phyloP scores from a whole-genome alignment of 2,888 invertebrate species.

The Rhingia rostrata region DNA sequence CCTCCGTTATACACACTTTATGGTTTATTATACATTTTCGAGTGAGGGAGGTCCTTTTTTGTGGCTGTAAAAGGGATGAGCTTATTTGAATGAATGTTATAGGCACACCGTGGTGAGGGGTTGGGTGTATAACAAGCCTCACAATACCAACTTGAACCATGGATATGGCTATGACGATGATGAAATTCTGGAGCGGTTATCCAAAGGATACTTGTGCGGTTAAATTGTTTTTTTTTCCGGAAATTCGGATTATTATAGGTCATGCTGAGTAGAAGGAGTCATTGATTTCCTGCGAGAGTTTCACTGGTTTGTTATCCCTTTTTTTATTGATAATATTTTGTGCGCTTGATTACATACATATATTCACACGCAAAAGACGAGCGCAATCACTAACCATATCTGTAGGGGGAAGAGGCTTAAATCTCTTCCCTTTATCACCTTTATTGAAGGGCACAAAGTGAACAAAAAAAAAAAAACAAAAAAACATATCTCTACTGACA shows the following conservation, averaged over 20 bases:
- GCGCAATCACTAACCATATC: constrained; percentile 62
- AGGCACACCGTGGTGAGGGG: not conserved
- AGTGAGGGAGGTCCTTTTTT: constrained; percentile 41
- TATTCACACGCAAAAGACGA: constrained; percentile 29
- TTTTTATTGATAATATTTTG: constrained; percentile 13
- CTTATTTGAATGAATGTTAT: constrained; percentile 48
- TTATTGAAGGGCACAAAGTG: constrained; percentile 69
- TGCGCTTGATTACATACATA: constrained; percentile 45
- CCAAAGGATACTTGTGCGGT: constrained; percentile 33
- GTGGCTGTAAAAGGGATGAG: constrained; percentile 26
- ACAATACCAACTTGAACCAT: not conserved
- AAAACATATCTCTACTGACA: constrained; percentile 63
- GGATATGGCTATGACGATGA: constrained; percentile 27
- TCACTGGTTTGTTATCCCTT: not conserved
- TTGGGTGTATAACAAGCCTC: no score
- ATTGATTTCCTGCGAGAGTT: constrained; percentile 45
- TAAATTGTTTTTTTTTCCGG: not conserved
- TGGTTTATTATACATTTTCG: constrained; percentile 62
- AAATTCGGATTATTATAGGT: not conserved
- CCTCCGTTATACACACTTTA: constrained; percentile 57
- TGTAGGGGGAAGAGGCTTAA: constrained; percentile 11
- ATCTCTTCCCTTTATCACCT: constrained; percentile 31
- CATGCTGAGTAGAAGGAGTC: not conserved
- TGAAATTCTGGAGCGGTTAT: constrained; percentile 32
- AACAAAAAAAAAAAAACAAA: constrained; percentile 11